Evolutionary conservation across 2,888 invertebrate species (phyloP).

Genomic region (Orthonychiurus folsomi): DNA sequence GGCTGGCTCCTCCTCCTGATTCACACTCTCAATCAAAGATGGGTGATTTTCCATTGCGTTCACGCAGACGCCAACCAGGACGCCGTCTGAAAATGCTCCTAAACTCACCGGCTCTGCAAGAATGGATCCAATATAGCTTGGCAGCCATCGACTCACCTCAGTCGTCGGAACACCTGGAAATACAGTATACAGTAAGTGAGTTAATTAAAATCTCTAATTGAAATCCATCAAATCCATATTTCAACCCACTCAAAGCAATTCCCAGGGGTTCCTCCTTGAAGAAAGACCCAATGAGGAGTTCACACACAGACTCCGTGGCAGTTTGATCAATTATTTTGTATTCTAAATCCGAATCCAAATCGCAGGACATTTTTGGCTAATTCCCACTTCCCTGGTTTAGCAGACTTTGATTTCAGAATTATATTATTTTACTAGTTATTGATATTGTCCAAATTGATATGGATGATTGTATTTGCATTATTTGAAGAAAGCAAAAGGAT

Average conservation of each 20-base stretch:
- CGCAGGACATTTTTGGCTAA: too few species aligned
- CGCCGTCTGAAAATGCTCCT: slow-evolving; percentile 24
- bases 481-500: too few species aligned
- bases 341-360: not conserved
- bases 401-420: too few species aligned
- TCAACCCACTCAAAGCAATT: slow-evolving; percentile 19
- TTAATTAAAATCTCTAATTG: too few species aligned
- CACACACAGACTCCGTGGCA: slow-evolving; percentile 19
- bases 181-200: too few species aligned
- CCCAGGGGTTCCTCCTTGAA: slow-evolving; percentile 28
- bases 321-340: slow-evolving; percentile 10
- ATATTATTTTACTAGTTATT: too few species aligned
- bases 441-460: too few species aligned
- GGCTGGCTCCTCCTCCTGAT: slow-evolving; percentile 16
- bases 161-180: slow-evolving; percentile 16
- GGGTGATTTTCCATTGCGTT: slow-evolving; percentile 20
- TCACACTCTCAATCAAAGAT: slow-evolving; percentile 16
- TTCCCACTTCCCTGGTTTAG: not conserved
- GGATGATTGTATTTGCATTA: too few species aligned
- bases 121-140: slow-evolving; percentile 17
- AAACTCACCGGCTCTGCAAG: slow-evolving; percentile 20
- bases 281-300: slow-evolving; percentile 27
- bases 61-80: slow-evolving; percentile 25
- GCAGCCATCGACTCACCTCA: slow-evolving; percentile 23
- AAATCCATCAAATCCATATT: too few species aligned